These are phyloP conservation scores for Atherinosoma microstoma DNA, from an alignment of 2,797 vertebrate species.

Conservation along the genomic window DNA sequence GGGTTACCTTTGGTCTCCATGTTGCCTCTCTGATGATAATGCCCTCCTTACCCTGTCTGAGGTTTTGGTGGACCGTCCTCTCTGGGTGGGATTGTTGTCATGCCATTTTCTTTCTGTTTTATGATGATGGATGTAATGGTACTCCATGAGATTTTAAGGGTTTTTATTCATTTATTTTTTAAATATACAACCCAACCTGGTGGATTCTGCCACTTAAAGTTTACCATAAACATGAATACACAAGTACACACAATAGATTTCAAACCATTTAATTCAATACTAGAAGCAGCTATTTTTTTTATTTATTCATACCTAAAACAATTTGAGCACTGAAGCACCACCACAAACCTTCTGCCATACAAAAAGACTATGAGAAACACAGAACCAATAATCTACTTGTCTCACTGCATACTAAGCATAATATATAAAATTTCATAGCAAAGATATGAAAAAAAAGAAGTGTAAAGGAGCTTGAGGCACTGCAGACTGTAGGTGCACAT, in stretches of 20 bases:
- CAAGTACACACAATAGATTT: not conserved
- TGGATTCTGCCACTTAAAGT: not conserved
- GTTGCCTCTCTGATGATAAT: too few species aligned
- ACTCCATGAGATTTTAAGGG: too few species aligned
- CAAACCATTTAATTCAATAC: constrained; percentile 41
- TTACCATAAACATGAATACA: not conserved
- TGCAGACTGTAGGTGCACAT: constrained; percentile 26
- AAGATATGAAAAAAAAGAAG: constrained; percentile 34
- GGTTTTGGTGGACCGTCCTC: too few species aligned
- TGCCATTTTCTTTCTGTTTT: too few species aligned
- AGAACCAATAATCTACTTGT: constrained; percentile 37
- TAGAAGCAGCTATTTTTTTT: not conserved
- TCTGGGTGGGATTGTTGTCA: too few species aligned
- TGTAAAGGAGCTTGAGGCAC: constrained; percentile 35
- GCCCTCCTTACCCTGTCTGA: too few species aligned
- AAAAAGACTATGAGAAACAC: constrained; percentile 9
- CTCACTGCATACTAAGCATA: not conserved
- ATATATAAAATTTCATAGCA: constrained; percentile 26
- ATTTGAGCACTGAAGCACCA: constrained; percentile 24
- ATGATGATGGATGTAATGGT: too few species aligned
- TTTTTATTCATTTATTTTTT: too few species aligned
- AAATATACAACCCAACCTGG: too few species aligned
- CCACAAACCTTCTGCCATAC: constrained; percentile 18
- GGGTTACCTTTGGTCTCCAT: too few species aligned
- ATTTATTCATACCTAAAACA: constrained; percentile 18